These are phyloP conservation scores for Nesoenas mayeri DNA, from an alignment of 2,113 vertebrate genomes.

Conservation along the genomic window DNA sequence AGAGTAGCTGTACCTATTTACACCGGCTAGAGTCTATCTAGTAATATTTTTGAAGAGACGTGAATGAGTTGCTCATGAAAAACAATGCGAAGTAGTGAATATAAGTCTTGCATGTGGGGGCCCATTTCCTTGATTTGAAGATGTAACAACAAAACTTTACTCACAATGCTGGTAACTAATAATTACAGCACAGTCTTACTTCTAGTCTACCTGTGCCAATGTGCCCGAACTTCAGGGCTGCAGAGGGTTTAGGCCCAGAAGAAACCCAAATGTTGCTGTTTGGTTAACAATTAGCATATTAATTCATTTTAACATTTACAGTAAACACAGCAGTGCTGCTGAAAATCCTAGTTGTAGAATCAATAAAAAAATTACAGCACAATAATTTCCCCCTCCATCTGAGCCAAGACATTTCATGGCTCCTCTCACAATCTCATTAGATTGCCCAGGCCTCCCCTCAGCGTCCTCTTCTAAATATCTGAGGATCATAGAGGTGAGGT, in stretches of 20 bases:
- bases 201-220: background rate
- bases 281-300: conserved; percentile 26
- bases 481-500: conserved; percentile 69
- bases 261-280: background rate
- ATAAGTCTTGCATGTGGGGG: background rate
- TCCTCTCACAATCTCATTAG: conserved; percentile 55
- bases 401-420: conserved; percentile 54
- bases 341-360: conserved; percentile 63
- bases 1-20: background rate
- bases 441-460: conserved; percentile 22
- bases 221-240: background rate
- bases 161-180: background rate
- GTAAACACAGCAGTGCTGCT: background rate
- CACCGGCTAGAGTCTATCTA: background rate
- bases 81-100: background rate
- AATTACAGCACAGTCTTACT: background rate
- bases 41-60: background rate
- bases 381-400: conserved; percentile 48
- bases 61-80: conserved; percentile 35
- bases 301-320: background rate
- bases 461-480: conserved; percentile 38
- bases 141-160: background rate
- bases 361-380: conserved; percentile 54
- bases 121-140: background rate
- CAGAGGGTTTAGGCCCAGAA: background rate